Base-by-base conservation (phyloP, 2,888 invertebrate species). In the Micoletzkya japonica region DNA sequence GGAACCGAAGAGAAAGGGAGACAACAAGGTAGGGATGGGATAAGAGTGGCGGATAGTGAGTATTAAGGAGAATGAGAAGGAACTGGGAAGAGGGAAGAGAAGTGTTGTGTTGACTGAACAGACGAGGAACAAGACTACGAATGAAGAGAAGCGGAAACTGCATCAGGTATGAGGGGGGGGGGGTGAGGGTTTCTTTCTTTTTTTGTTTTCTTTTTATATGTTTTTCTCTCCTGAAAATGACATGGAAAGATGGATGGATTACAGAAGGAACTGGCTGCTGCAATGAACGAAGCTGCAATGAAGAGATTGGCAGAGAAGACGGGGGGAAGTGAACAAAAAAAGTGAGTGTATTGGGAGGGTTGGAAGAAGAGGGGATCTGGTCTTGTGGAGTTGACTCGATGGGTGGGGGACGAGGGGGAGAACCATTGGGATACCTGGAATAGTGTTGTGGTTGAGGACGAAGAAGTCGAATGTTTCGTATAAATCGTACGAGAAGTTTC, bases 61-160 rank as follows among this genome's bases (percentile, higher is more conserved):
- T 56, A 50, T 91, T 52, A 91, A 92, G 80, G 91, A 92, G 70
- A 91, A 92, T 79, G 90, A 90, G 76, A 91, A 91, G 30, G 81
- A 85, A 32, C 68, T 79, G 44, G 80, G 80, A 52, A 70, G 86
- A 32, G 80, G 82, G n/a, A 80, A 83, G 73, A 75, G 86, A 49
- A 84, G 82, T 70, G 82, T 82, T 6, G 78, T 86, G 50, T 61
- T 86, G 37, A 80, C 74, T 58, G 85, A 86, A 2, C 73, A 73
- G 64, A 80, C 80, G 4, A 70, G 80, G 70, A 85, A 83, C 49
- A 96, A 97, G 86, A 92, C 93, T 79, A 94, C 95, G 17, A 92
- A 95, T 0, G 98, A 99, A 86, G 97, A 98, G 84, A 97, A 97
- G 87, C 90, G 98, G 20, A 94, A 94, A 80, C 91, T 93, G 84